These are phyloP conservation scores for Rhinolophus sinicus DNA, from an alignment of 2,113 vertebrate genomes.

Conservation along the genomic window DNA sequence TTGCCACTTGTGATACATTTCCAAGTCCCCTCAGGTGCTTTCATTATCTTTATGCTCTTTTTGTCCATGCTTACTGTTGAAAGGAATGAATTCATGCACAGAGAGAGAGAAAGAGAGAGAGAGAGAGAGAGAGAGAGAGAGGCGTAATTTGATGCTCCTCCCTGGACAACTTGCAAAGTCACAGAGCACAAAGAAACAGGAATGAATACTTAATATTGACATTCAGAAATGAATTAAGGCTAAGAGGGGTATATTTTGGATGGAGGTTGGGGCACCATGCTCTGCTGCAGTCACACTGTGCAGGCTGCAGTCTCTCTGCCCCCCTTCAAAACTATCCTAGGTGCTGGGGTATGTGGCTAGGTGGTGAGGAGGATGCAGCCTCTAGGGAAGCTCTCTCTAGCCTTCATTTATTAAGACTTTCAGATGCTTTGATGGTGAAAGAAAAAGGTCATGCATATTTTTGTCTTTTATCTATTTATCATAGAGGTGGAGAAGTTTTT, in stretches of 20 bases:
- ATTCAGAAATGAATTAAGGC: neutral
- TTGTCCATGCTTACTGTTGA: neutral
- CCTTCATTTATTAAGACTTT: neutral
- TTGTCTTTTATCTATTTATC: neutral
- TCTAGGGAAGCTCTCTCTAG: neutral
- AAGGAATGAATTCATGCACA: neutral
- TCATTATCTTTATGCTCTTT: neutral
- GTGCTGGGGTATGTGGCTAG: fast-evolving
- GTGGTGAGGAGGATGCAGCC: neutral
- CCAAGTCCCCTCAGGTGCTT: neutral
- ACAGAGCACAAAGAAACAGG: neutral
- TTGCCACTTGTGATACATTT: neutral
- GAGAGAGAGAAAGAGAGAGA: neutral
- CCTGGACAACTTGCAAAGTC: neutral
- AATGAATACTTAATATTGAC: neutral
- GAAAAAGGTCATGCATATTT: neutral
- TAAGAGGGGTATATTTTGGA: neutral
- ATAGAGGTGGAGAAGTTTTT: neutral
- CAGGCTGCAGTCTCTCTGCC: neutral
- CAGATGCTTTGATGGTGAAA: neutral
- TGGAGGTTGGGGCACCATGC: too few species aligned
- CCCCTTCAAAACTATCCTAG: neutral
- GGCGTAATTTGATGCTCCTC: neutral
- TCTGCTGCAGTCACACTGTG: neutral
- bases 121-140: neutral